phyloP scores from a whole-genome alignment of 1,140 invertebrate genomes.

The Drosophila melanogaster region Release_6_plus_ISO1_MT NT_033777.3:12544001-12544500 shows the following conservation, averaged over 20 bases:
- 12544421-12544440: constrained; percentile 2
- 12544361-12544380: constrained; percentile 63
- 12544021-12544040: background rate
- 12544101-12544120: constrained; percentile 24
- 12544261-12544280: constrained; percentile 74
- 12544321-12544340: constrained; percentile 49
- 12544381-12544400: constrained; percentile 44
- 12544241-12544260: constrained; percentile 58
- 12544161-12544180: background rate
- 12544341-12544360: constrained; percentile 75
- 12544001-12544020: background rate
- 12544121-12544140: constrained; percentile 7
- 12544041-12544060: constrained; percentile 33
- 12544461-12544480: constrained; percentile 30
- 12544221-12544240: constrained; percentile 17
- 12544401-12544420: constrained; percentile 34
- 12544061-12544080: constrained; percentile 74
- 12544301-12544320: constrained; percentile 31
- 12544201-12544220: constrained; percentile 55
- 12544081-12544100: constrained; percentile 44
- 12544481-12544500: constrained; percentile 35
- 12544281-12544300: constrained; percentile 18
- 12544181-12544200: constrained; percentile 63
- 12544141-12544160: no score
- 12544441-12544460: constrained; percentile 37